Evolutionary conservation across 2,797 vertebrate species (phyloP).

Genomic region (Onychomys arenicola): DNA sequence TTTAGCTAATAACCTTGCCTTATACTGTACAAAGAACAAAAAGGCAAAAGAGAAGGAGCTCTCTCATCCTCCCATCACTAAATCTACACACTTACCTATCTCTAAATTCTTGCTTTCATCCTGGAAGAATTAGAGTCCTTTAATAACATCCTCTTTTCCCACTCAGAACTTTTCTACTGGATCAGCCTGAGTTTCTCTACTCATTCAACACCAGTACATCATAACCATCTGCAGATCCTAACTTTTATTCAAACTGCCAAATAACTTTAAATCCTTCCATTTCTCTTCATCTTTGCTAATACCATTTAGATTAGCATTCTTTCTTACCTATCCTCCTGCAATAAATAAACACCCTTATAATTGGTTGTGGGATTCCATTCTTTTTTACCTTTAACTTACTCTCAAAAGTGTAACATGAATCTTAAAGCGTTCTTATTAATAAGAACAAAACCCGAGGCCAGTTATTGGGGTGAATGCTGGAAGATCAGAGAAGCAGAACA

Average conservation of each 20-base stretch:
- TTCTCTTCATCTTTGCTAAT: constrained; percentile 59
- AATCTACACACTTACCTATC: constrained; percentile 32
- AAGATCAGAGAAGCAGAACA: no score
- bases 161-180: constrained; percentile 37
- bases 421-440: no score
- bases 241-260: constrained; percentile 54
- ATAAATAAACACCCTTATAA: constrained; percentile 15
- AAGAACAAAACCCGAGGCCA: no score
- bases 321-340: neutral
- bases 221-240: constrained; percentile 20
- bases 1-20: constrained; percentile 38
- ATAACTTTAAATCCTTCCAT: constrained; percentile 39
- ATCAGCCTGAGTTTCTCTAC: neutral
- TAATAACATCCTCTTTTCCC: neutral
- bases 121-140: neutral
- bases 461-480: no score
- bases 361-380: neutral
- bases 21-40: constrained; percentile 51
- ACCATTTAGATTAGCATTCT: constrained; percentile 2
- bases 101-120: constrained; percentile 33
- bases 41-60: constrained; percentile 2
- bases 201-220: constrained; percentile 26
- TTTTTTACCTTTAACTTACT: constrained; percentile 29
- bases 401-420: no score
- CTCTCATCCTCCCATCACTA: constrained; percentile 21